Percentiles rank a stretch among this genome's conserved stretches.
phyloP scores from a whole-genome alignment of 30 jellyfish, hydroid and myxozoan genomes.

The Clytia hemisphaerica region DNA sequence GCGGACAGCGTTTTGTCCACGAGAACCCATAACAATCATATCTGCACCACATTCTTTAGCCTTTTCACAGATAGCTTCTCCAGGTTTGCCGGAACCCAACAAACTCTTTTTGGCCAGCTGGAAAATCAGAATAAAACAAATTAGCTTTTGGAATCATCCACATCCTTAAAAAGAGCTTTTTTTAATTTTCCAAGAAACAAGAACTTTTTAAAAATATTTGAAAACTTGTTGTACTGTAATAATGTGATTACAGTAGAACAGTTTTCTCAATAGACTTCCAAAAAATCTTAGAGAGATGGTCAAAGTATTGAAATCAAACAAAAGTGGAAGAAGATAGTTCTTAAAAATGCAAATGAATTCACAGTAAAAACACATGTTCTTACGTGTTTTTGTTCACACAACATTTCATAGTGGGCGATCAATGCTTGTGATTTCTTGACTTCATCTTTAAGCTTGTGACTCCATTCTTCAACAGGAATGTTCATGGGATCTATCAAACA shows the following conservation, averaged over 20 bases:
- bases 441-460: slow-evolving; percentile 39
- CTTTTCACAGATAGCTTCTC: slow-evolving; percentile 67
- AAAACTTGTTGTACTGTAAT: no score
- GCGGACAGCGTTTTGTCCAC: slow-evolving; percentile 87
- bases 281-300: no score
- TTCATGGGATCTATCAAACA: slow-evolving; percentile 58
- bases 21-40: slow-evolving; percentile 92
- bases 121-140: neutral
- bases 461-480: slow-evolving; percentile 76
- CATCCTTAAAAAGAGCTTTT: no score
- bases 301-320: no score
- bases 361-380: neutral
- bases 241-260: no score
- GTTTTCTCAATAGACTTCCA: no score
- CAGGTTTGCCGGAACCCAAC: slow-evolving; percentile 69
- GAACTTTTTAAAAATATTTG: no score
- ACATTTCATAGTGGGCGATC: slow-evolving; percentile 63
- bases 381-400: slow-evolving; percentile 67
- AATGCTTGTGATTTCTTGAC: slow-evolving; percentile 45
- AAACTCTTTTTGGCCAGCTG: slow-evolving; percentile 69
- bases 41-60: slow-evolving; percentile 47
- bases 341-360: no score
- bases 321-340: no score
- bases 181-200: no score
- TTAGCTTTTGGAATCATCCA: no score